Percentiles rank a stretch among this genome's conserved stretches.
Evolutionary conservation across 2,797 vertebrate species (phyloP).

Genomic region (Oceanodroma leucorhoa): DNA sequence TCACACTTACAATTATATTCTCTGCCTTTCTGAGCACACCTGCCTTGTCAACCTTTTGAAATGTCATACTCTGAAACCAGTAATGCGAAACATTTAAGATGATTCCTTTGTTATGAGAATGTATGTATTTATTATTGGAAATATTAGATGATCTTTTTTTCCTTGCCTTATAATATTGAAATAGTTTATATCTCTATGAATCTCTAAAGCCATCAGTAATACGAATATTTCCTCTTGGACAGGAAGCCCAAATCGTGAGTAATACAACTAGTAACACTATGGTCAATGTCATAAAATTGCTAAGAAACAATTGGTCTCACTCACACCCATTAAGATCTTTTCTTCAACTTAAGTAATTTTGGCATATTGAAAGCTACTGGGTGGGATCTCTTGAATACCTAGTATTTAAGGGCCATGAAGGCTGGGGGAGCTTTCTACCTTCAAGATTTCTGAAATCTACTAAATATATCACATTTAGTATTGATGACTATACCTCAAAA

Average conservation of each 20-base stretch:
- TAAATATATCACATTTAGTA: not conserved
- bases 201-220: not conserved
- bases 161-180: not conserved
- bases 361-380: not conserved
- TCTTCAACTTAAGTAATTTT: not conserved
- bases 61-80: not conserved
- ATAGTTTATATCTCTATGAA: not conserved
- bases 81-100: not conserved
- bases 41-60: not conserved
- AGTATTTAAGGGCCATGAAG: not conserved
- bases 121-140: not conserved
- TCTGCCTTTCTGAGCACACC: not conserved
- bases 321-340: not conserved
- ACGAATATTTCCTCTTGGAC: not conserved
- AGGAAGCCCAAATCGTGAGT: not conserved
- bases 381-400: not conserved
- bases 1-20: not conserved
- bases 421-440: not conserved
- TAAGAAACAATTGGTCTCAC: not conserved
- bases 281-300: not conserved
- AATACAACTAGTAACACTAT: not conserved
- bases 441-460: not conserved
- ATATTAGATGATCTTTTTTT: accelerated
- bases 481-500: not conserved
- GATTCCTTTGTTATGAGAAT: not conserved